These are phyloP conservation scores for Holothuria scabra DNA, from an alignment of 53 echinoderm and acorn worm species.

Conservation along the genomic window DNA sequence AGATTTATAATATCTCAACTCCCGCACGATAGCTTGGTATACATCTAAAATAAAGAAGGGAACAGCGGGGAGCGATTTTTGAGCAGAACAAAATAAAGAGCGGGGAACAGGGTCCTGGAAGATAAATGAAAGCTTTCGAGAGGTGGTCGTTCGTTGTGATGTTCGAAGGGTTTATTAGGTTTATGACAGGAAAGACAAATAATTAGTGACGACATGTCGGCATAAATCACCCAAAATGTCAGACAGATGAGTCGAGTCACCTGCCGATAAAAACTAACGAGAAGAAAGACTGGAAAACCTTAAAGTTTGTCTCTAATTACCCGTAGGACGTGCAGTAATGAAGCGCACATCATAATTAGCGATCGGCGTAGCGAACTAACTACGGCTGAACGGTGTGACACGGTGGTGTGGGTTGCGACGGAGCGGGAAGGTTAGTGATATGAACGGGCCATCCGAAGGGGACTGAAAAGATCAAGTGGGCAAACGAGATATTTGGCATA, in stretches of 20 bases:
- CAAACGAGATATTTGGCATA: too few species aligned
- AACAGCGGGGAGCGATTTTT: neutral
- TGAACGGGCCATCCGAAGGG: conserved; percentile 10
- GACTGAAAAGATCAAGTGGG: too few species aligned
- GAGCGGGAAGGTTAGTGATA: conserved; percentile 15
- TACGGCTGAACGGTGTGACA: conserved; percentile 39
- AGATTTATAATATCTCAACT: conserved; percentile 36
- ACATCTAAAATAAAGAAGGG: neutral
- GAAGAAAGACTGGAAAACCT: too few species aligned
- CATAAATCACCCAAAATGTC: conserved; percentile 29
- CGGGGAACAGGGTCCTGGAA: neutral
- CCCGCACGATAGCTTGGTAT: conserved; percentile 3
- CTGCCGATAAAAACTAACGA: conserved; percentile 22
- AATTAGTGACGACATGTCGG: conserved; percentile 37
- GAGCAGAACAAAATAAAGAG: neutral
- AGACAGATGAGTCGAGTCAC: conserved; percentile 14
- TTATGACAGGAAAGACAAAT: conserved; percentile 46
- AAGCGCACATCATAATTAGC: conserved; percentile 35
- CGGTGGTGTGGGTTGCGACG: conserved; percentile 29
- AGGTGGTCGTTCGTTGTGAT: conserved; percentile 33
- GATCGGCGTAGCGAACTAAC: conserved; percentile 30
- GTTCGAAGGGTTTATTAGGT: conserved; percentile 39
- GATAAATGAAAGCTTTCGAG: conserved; percentile 37
- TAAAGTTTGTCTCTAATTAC: too few species aligned
- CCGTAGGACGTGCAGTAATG: conserved; percentile 12